Evolutionary conservation across 2,113 vertebrate species (phyloP).

Genomic region (Leucoraja erinaceus): DNA sequence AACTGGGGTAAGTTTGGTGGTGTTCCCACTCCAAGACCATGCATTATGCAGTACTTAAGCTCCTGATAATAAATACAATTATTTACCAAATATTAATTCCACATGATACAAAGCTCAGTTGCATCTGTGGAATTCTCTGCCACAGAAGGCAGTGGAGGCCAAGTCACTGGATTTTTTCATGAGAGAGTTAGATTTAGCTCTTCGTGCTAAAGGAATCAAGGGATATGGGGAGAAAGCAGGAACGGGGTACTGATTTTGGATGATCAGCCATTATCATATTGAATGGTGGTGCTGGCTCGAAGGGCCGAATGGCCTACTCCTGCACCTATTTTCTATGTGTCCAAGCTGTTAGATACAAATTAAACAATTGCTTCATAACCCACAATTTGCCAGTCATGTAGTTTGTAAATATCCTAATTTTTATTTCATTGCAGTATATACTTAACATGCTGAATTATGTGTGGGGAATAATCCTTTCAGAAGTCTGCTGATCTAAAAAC

Average conservation of each 20-base stretch:
- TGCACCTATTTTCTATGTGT: no score
- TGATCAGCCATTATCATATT: no score
- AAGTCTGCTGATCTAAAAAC: not conserved
- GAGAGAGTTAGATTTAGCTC: no score
- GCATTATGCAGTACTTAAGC: not conserved
- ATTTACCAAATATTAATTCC: not conserved
- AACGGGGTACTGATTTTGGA: no score
- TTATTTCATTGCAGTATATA: not conserved
- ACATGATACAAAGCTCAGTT: not conserved
- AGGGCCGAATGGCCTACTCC: no score
- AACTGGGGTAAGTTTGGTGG: not conserved
- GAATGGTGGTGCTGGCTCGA: no score
- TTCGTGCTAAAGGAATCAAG: no score
- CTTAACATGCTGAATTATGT: not conserved
- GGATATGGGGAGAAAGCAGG: no score
- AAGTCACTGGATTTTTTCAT: no score
- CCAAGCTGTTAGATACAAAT: no score
- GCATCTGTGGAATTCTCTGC: no score
- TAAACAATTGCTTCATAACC: not conserved
- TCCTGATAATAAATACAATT: not conserved
- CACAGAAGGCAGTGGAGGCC: no score
- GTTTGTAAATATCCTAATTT: not conserved
- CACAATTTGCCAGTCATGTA: not conserved
- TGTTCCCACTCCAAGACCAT: not conserved
- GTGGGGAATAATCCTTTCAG: not conserved